These are phyloP conservation scores for Perccottus glenii DNA, from an alignment of 2,113 vertebrate genomes.

Conservation along the genomic window DNA sequence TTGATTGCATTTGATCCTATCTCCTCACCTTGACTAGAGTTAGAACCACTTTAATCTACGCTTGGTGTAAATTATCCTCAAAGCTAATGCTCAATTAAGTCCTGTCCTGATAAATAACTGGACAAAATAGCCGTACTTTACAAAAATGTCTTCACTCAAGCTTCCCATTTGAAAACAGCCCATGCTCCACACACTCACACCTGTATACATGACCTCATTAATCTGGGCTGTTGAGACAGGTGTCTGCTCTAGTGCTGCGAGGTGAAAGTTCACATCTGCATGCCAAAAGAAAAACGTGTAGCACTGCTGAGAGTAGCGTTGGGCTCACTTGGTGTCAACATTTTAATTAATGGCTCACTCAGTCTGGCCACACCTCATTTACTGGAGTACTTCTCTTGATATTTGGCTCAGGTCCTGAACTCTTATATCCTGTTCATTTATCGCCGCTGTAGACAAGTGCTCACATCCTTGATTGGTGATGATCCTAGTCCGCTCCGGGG, in stretches of 20 bases:
- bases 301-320: constrained; percentile 29
- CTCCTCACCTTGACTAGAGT: constrained; percentile 6
- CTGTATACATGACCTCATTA: constrained; percentile 53
- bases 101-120: constrained; percentile 9
- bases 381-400: constrained; percentile 59
- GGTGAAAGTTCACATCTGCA: constrained; percentile 71
- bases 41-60: constrained; percentile 1
- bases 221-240: constrained; percentile 65
- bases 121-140: constrained; percentile 7
- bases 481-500: constrained; percentile 42
- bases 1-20: constrained; percentile 35
- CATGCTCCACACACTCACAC: constrained; percentile 27
- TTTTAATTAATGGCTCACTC: constrained; percentile 65
- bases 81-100: not conserved
- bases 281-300: constrained; percentile 58
- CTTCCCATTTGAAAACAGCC: not conserved
- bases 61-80: constrained; percentile 2
- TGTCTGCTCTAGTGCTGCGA: constrained; percentile 48
- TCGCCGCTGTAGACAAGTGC: constrained; percentile 19
- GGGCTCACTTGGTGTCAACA: constrained; percentile 52
- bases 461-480: constrained; percentile 48
- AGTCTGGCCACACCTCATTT: constrained; percentile 60
- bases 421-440: constrained; percentile 39
- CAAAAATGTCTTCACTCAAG: constrained; percentile 9
- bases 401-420: constrained; percentile 41